A percentile compares a stretch with the other conserved stretches of the same genome.
Conservation (phyloP, 2,113 vertebrate genomes). For the Fulica atra region DNA sequence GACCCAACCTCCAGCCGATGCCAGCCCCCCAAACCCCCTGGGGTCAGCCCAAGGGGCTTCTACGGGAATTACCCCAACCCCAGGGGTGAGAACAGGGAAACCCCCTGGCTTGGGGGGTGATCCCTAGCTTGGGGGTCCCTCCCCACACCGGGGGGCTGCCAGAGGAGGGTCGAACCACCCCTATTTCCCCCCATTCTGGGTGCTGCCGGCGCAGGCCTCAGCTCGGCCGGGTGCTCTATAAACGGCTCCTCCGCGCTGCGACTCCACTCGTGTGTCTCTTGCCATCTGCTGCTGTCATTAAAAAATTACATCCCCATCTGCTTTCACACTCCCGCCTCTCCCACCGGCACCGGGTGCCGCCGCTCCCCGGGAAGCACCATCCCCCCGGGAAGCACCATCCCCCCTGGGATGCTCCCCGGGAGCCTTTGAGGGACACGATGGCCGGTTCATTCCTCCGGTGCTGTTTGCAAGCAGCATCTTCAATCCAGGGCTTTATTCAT, state of each 20-base stretch:
- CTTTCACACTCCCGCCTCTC: constrained; percentile 68
- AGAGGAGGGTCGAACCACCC: neutral
- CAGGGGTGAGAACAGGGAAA: neutral
- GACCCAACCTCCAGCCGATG: neutral
- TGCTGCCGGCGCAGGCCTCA: neutral
- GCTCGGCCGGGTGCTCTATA: neutral
- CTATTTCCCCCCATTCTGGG: neutral
- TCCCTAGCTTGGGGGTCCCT: no score
- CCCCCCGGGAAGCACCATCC: neutral
- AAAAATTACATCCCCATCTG: constrained; percentile 80
- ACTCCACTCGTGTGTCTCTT: constrained; percentile 73
- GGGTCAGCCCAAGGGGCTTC: neutral
- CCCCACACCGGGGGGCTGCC: rapidly evolving
- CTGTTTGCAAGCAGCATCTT: rapidly evolving
- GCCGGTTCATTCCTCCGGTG: neutral
- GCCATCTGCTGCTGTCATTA: constrained; percentile 83
- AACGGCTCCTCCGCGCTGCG: constrained; percentile 56
- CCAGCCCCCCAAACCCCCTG: rapidly evolving
- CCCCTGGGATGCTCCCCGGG: neutral
- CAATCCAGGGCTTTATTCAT: neutral
- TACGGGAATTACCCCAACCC: rapidly evolving
- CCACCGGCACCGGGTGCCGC: neutral
- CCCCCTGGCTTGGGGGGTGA: no score
- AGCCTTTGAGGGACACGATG: neutral
- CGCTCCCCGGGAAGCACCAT: neutral